Percentiles rank a stretch among this genome's conserved stretches.
Evolutionary conservation across 2,113 vertebrate species (phyloP).

Genomic region (Calyptommatus sinebrachiatus): DNA sequence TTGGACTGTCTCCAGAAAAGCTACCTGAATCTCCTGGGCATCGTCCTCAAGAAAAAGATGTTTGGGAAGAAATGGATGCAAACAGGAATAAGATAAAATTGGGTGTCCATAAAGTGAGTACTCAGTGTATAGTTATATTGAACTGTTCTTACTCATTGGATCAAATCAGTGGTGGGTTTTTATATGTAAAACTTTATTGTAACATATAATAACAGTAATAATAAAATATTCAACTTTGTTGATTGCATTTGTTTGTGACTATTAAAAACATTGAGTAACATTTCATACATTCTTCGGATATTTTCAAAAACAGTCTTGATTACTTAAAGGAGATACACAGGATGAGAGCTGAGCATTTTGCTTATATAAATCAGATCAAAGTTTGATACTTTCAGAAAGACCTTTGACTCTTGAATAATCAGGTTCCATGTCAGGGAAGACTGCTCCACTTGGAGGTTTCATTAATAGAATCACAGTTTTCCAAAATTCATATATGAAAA

Average conservation of each 20-base stretch:
- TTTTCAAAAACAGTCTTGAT: too few relatives aligned
- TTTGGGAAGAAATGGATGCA: slow-evolving; percentile 96
- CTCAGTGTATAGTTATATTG: not conserved
- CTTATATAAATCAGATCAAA: not conserved
- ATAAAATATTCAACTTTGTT: too few relatives aligned
- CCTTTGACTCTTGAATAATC: not conserved
- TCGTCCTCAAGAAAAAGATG: slow-evolving; percentile 87
- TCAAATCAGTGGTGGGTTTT: not conserved
- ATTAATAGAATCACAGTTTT: not conserved
- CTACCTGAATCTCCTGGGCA: slow-evolving; percentile 80
- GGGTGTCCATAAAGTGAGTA: slow-evolving; percentile 83
- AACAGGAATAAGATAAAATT: slow-evolving; percentile 89
- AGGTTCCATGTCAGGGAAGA: not conserved
- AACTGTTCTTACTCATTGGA: not conserved
- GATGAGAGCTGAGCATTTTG: too few relatives aligned
- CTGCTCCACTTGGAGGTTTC: not conserved
- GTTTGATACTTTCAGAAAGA: not conserved
- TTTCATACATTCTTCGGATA: too few relatives aligned
- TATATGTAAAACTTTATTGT: too few relatives aligned
- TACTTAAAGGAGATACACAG: too few relatives aligned
- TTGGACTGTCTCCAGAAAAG: slow-evolving; percentile 78
- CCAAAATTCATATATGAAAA: not conserved
- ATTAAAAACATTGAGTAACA: too few relatives aligned
- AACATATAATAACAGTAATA: too few relatives aligned
- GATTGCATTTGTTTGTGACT: too few relatives aligned